Base-by-base conservation (phyloP, 2,888 invertebrate species). In the Selenia dentaria region DNA sequence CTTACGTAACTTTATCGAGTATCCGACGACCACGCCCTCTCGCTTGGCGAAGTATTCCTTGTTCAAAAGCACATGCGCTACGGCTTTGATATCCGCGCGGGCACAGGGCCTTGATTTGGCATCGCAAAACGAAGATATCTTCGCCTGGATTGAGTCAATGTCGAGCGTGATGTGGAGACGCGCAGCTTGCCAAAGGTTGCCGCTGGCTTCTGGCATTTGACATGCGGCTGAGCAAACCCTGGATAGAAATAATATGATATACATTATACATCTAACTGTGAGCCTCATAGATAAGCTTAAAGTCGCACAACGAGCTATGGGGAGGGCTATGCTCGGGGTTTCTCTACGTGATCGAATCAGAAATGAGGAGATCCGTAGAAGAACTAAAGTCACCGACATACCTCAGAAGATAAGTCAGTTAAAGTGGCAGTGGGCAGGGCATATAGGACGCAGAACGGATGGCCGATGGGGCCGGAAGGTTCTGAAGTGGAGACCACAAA, bases 191-290 rank as follows among this genome's bases (percentile, higher is more conserved):
- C 75, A 79, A 6, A 87, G 54, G 0, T 71, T 58, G 0, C 79
- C 79, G 0, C 44, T 27, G 25, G 80, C 76, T 0, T 63, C 55
- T 0, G 79, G 80, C 61, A 87, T 56, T 41, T 88, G 87, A 22
- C 81, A 79, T 0, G 86, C 88, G 0, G 88, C 89, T 1, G 79
- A 70, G 40, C 86, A 88, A 1, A 88, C 86, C 42, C 89, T 88
- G 64, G 6, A 22, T 22, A 8, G 2, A 22, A 6, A 8, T 8
- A 22, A 16, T 16, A 4, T 16, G 2, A 3, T 16, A 16, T 16
- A 3, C 16, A n/a, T n/a, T n/a, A n/a, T n/a, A n/a, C n/a, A n/a
- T n/a, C n/a, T n/a, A n/a, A n/a, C n/a, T n/a, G n/a, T n/a, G n/a
- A n/a, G n/a, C n/a, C n/a, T n/a, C n/a, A n/a, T n/a, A n/a, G n/a